Evolutionary conservation across 2,113 vertebrate genomes (phyloP).

Genomic region (rat (Rattus norvegicus)): GRCr8 NC_086032.1:61704001-61704500

Average conservation of each 20-base stretch:
- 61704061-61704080: constrained; percentile 59
- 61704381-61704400: constrained; percentile 88
- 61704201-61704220: constrained; percentile 93
- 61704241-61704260: constrained; percentile 97
- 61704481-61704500: constrained; percentile 70
- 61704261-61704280: constrained; percentile 94
- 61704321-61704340: constrained; percentile 90
- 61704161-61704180: constrained; percentile 86
- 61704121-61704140: constrained; percentile 78
- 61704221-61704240: constrained; percentile 96
- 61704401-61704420: constrained; percentile 89
- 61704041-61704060: constrained; percentile 28
- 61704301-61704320: constrained; percentile 85
- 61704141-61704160: constrained; percentile 85
- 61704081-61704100: constrained; percentile 81
- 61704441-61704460: constrained; percentile 80
- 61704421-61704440: constrained; percentile 89
- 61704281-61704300: constrained; percentile 93
- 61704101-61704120: constrained; percentile 80
- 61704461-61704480: constrained; percentile 83
- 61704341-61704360: constrained; percentile 95
- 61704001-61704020: constrained; percentile 54
- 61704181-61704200: constrained; percentile 88
- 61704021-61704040: constrained; percentile 46
- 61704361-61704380: constrained; percentile 92